Conservation (phyloP, 2,888 invertebrate genomes). For the Adelphocoris suturalis region DNA sequence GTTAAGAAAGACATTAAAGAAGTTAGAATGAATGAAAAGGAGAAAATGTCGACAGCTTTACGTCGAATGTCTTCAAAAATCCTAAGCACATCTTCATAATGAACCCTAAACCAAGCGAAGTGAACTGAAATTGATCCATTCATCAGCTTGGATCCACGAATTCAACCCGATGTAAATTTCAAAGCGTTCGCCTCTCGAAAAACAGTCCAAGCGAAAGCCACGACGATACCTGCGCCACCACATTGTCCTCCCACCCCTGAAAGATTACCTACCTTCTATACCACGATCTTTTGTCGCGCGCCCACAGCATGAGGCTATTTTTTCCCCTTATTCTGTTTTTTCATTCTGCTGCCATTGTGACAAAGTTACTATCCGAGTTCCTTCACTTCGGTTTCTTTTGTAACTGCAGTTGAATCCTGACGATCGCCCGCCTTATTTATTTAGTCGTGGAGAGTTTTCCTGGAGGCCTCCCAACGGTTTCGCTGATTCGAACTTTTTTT, state of each 20-base stretch:
- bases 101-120: too few relatives aligned
- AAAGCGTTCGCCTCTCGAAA: background rate
- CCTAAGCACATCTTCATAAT: too few relatives aligned
- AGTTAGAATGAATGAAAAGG: too few relatives aligned
- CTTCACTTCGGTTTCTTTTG: background rate
- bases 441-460: constrained; percentile 17
- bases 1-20: too few relatives aligned
- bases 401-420: background rate
- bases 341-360: background rate
- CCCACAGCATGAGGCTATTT: constrained; percentile 2
- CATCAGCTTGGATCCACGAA: background rate
- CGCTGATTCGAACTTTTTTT: background rate
- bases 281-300: constrained; percentile 9
- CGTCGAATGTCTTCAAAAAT: too few relatives aligned
- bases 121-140: background rate
- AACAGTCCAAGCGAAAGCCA: constrained; percentile 28
- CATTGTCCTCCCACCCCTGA: constrained; percentile 14
- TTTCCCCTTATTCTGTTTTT: background rate
- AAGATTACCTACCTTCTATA: background rate
- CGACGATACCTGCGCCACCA: background rate
- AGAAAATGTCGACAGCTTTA: too few relatives aligned
- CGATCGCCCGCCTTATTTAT: constrained; percentile 5
- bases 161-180: constrained; percentile 30
- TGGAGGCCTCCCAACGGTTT: constrained; percentile 1
- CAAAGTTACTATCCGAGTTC: constrained; percentile 8